These are phyloP conservation scores for Steromphala cineraria DNA, from an alignment of 2,888 invertebrate genomes.

Conservation along the genomic window DNA sequence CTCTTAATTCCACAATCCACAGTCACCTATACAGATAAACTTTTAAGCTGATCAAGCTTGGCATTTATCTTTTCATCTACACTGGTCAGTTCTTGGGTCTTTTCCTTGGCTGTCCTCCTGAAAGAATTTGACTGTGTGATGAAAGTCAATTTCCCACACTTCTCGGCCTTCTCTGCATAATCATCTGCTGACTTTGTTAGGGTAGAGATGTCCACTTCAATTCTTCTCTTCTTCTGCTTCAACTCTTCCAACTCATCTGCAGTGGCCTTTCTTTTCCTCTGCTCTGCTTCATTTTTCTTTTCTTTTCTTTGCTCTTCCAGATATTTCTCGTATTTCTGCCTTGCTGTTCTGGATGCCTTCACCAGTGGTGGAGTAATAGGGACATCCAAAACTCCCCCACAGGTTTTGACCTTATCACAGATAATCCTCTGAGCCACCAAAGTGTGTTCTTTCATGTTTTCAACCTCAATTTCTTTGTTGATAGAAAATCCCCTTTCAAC, in stretches of 20 bases:
- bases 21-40: too few species aligned
- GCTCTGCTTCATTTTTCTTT: not conserved
- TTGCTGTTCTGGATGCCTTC: not conserved
- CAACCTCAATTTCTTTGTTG: slow-evolving; percentile 42
- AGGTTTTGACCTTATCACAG: slow-evolving; percentile 35
- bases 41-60: too few species aligned
- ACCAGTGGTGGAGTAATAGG: slow-evolving; percentile 22
- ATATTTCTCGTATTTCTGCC: not conserved
- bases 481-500: slow-evolving; percentile 55
- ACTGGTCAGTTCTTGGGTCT: slow-evolving; percentile 11
- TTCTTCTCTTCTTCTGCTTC: slow-evolving; percentile 10
- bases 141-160: not conserved
- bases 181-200: slow-evolving; percentile 13
- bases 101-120: too few species aligned
- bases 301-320: slow-evolving; percentile 23
- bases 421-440: slow-evolving; percentile 42
- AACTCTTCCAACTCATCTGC: slow-evolving; percentile 23
- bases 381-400: slow-evolving; percentile 34
- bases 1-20: too few species aligned
- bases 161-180: slow-evolving; percentile 19
- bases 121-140: slow-evolving; percentile 23
- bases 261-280: not conserved
- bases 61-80: slow-evolving; percentile 16
- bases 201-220: not conserved
- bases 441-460: slow-evolving; percentile 41